These are phyloP conservation scores for Corvus hawaiiensis DNA, from an alignment of 2,113 vertebrate species.

Conservation along the genomic window DNA sequence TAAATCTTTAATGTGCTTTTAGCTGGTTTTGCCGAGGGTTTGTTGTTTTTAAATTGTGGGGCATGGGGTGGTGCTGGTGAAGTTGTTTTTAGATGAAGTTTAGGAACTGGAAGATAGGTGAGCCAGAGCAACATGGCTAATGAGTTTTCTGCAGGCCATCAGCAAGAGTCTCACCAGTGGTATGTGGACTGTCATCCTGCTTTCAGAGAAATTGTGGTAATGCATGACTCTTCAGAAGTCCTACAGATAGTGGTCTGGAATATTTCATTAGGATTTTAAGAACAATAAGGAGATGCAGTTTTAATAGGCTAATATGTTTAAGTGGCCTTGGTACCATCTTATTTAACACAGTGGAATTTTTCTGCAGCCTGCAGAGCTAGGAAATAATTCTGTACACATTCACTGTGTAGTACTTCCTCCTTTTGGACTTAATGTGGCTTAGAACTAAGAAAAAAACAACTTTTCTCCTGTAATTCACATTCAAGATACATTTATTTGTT, in stretches of 20 bases:
- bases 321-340: constrained; percentile 65
- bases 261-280: constrained; percentile 69
- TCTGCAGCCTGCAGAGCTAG: constrained; percentile 60
- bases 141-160: neutral
- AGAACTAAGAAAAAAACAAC: constrained; percentile 45
- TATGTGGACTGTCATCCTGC: neutral
- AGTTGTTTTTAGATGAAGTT: neutral
- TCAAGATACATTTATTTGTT: constrained; percentile 47
- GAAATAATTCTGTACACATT: constrained; percentile 67
- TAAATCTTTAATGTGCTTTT: neutral
- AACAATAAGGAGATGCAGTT: constrained; percentile 59
- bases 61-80: neutral
- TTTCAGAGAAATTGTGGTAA: constrained; percentile 60
- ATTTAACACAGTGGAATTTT: constrained; percentile 72
- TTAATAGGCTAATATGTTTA: constrained; percentile 67
- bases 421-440: constrained; percentile 43
- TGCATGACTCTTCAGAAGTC: constrained; percentile 41
- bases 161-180: neutral
- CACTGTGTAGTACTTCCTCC: constrained; percentile 53
- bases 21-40: fast-evolving
- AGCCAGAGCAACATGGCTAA: neutral
- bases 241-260: constrained; percentile 55
- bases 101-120: neutral
- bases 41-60: neutral
- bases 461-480: constrained; percentile 55